A percentile compares a stretch with the other conserved stretches of the same genome.
Conservation (phyloP, 2,797 vertebrate genomes). For the Onychomys torridus region DNA sequence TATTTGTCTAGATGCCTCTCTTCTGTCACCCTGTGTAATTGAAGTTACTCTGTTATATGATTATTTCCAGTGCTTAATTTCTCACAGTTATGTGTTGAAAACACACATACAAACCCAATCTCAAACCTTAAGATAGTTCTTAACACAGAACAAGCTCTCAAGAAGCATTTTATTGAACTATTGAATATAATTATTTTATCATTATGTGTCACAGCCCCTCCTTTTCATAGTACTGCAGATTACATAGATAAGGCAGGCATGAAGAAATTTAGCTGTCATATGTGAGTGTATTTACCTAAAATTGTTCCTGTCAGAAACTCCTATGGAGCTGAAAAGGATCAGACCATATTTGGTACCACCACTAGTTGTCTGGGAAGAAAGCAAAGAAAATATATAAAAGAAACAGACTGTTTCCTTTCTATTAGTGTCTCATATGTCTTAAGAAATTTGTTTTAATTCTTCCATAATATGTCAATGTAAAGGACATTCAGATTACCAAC, state of each 20-base stretch:
- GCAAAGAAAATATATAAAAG: background rate
- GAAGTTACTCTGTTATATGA: slow-evolving; percentile 1
- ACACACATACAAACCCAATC: slow-evolving; percentile 9
- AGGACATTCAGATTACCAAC: slow-evolving; percentile 84
- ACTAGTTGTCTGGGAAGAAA: slow-evolving; percentile 1
- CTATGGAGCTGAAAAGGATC: background rate
- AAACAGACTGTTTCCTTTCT: background rate
- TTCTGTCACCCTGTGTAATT: background rate
- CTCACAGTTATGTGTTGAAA: slow-evolving; percentile 9
- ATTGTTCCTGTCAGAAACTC: background rate
- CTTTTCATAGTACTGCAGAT: background rate
- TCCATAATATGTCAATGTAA: slow-evolving; percentile 69
- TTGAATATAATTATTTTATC: slow-evolving; percentile 42
- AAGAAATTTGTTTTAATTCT: slow-evolving; percentile 32
- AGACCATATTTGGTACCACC: background rate
- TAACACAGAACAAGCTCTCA: background rate
- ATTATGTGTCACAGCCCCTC: slow-evolving; percentile 5
- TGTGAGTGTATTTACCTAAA: background rate
- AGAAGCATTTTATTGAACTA: slow-evolving; percentile 27
- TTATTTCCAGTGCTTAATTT: background rate
- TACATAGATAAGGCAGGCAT: background rate
- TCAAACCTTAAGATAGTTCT: slow-evolving; percentile 16
- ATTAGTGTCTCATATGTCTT: slow-evolving; percentile 4
- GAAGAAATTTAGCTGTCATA: slow-evolving; percentile 28
- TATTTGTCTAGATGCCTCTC: background rate